These are phyloP conservation scores for Okamejei kenojei DNA, from an alignment of 2,797 vertebrate species.

Conservation along the genomic window DNA sequence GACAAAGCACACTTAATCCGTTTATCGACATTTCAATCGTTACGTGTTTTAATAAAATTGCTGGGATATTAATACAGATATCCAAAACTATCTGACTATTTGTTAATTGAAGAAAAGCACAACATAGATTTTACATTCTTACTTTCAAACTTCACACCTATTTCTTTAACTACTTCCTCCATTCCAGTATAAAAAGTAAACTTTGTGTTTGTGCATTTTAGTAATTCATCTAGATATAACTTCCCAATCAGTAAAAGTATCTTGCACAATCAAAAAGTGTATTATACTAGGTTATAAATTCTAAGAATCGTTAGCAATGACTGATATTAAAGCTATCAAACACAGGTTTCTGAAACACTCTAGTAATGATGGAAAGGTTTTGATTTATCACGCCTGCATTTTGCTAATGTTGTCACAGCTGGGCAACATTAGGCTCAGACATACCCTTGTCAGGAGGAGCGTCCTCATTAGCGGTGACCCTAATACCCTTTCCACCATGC, in stretches of 20 bases:
- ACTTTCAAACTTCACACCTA: background rate
- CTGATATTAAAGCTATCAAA: background rate
- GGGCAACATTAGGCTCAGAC: constrained; percentile 55
- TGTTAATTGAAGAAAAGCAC: constrained; percentile 18
- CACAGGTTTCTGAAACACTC: constrained; percentile 21
- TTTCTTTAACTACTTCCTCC: background rate
- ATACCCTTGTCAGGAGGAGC: constrained; percentile 86
- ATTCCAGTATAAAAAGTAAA: background rate
- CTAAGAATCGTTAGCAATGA: constrained; percentile 14
- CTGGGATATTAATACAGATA: background rate
- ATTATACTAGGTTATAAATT: background rate
- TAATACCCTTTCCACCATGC: constrained; percentile 93
- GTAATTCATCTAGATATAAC: background rate
- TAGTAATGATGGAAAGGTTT: background rate
- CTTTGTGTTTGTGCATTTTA: background rate
- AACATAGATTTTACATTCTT: background rate
- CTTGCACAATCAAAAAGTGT: no score
- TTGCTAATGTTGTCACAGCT: constrained; percentile 47
- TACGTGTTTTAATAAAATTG: background rate
- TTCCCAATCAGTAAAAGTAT: background rate
- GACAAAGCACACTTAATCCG: background rate
- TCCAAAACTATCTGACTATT: background rate
- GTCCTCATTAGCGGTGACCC: constrained; percentile 90
- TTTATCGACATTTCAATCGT: background rate
- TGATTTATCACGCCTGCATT: constrained; percentile 7